Evolutionary conservation across 2,888 invertebrate species (phyloP).

Genomic region (Ochlodes sylvanus): DNA sequence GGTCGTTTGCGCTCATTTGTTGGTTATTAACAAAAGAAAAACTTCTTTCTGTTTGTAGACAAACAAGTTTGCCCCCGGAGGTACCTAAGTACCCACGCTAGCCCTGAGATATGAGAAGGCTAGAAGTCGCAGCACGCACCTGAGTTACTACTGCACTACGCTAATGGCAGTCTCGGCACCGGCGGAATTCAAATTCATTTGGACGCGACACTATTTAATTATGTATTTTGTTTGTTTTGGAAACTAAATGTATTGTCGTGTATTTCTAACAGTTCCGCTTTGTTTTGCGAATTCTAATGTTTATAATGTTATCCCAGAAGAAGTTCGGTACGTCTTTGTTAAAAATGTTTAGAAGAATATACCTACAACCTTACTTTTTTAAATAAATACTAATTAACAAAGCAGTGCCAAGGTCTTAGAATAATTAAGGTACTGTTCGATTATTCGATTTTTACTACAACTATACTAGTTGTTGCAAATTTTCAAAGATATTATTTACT

Average conservation of each 20-base stretch:
- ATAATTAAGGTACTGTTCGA: too few species aligned
- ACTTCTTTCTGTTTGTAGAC: neutral
- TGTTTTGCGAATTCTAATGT: neutral
- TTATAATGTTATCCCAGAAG: too few species aligned
- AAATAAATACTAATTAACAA: too few species aligned
- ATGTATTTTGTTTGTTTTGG: neutral
- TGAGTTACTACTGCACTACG: conserved; percentile 10
- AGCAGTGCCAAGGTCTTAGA: too few species aligned
- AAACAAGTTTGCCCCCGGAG: neutral
- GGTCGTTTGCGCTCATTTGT: too few species aligned
- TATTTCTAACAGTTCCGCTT: neutral
- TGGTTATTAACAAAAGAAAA: too few species aligned
- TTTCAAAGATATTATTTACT: too few species aligned
- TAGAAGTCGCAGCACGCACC: conserved; percentile 23
- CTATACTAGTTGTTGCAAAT: too few species aligned
- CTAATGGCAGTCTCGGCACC: conserved; percentile 4
- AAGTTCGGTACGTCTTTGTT: too few species aligned
- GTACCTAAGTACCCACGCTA: conserved; percentile 17
- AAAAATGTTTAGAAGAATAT: too few species aligned
- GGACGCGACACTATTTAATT: neutral
- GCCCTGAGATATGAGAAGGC: conserved; percentile 8
- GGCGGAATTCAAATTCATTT: conserved; percentile 6
- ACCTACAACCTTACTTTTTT: too few species aligned
- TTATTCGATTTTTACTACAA: too few species aligned
- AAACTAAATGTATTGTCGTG: neutral